Conservation (phyloP, 2,113 vertebrate genomes). For the Chelonoidis abingdonii region DNA sequence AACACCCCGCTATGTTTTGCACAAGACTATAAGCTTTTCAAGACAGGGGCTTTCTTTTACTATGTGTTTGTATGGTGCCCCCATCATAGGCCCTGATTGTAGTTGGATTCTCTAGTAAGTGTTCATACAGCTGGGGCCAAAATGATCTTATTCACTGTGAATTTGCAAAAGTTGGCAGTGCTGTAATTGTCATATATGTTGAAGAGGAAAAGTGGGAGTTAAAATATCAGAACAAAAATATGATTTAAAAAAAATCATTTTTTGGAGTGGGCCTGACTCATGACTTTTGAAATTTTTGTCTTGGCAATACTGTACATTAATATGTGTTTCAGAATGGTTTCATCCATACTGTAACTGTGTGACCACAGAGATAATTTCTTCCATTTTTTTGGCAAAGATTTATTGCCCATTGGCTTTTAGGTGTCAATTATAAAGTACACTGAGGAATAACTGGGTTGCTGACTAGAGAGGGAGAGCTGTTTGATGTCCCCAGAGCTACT, state of each 20-base stretch:
- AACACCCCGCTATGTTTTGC: background rate
- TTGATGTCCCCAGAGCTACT: background rate
- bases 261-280: background rate
- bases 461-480: background rate
- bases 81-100: no score
- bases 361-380: background rate
- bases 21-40: background rate
- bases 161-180: background rate
- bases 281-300: background rate
- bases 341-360: accelerated
- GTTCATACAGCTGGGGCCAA: background rate
- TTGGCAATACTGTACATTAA: background rate
- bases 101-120: background rate
- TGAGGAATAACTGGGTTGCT: background rate
- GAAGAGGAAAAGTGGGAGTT: background rate
- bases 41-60: accelerated
- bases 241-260: background rate
- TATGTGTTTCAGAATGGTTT: background rate
- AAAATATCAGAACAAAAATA: background rate
- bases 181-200: background rate
- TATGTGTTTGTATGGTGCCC: background rate
- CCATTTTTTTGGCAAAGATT: background rate
- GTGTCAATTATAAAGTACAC: background rate
- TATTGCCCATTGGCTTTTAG: background rate
- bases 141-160: background rate